Evolutionary conservation across 2,113 vertebrate species (phyloP).

Genomic region (Pardalotus punctatus): DNA sequence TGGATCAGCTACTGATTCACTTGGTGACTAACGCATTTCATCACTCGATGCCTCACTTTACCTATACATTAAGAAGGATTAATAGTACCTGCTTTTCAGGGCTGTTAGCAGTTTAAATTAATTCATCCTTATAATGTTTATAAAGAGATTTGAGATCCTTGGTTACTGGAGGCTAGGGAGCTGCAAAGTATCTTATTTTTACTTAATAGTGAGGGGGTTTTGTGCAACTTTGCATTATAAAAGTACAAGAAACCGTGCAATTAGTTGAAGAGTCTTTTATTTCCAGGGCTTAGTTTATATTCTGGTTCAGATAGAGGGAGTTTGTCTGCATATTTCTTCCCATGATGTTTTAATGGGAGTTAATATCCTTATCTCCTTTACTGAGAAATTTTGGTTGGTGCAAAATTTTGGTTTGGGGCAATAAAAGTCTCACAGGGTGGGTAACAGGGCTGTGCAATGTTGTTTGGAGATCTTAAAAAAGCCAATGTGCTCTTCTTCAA

Average conservation of each 20-base stretch:
- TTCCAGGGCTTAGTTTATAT: slow-evolving; percentile 4
- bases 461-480: neutral
- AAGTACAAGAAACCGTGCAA: slow-evolving; percentile 6
- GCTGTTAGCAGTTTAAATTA: slow-evolving; percentile 40
- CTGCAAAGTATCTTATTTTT: slow-evolving; percentile 22
- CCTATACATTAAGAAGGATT: slow-evolving; percentile 63
- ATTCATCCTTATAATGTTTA: slow-evolving; percentile 47
- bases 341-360: neutral
- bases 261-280: slow-evolving; percentile 6
- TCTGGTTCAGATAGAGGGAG: neutral
- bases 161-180: slow-evolving; percentile 27
- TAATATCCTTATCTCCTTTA: neutral
- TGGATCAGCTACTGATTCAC: slow-evolving; percentile 60
- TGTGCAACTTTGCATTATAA: neutral
- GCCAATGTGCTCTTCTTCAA: neutral
- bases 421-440: neutral
- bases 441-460: neutral
- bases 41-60: slow-evolving; percentile 52
- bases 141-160: slow-evolving; percentile 55
- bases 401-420: neutral
- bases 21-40: slow-evolving; percentile 54
- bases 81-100: slow-evolving; percentile 49
- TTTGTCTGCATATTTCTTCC: neutral
- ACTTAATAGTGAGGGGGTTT: neutral
- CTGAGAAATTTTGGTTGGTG: neutral